phyloP scores from a whole-genome alignment of 2,888 invertebrate genomes.

The Drosophila eohydei region DNA sequence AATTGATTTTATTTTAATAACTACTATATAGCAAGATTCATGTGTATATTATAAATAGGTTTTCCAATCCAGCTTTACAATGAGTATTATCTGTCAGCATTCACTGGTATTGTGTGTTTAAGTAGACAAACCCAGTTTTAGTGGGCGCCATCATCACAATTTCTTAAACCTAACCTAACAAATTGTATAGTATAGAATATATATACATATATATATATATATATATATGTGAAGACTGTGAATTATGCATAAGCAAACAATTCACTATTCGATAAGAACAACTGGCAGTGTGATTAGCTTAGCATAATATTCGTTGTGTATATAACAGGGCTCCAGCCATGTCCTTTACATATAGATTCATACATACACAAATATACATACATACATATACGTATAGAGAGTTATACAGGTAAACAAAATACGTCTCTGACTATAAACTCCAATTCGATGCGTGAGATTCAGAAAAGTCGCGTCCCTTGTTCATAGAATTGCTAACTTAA shows the following conservation, averaged over 20 bases:
- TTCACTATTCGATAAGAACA: conserved; percentile 59
- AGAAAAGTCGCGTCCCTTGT: conserved; percentile 42
- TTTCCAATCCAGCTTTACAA: conserved; percentile 60
- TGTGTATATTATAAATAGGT: conserved; percentile 31
- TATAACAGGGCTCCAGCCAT: conserved; percentile 58
- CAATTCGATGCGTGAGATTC: conserved; percentile 39
- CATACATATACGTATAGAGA: conserved; percentile 24
- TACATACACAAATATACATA: not conserved
- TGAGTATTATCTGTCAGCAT: conserved; percentile 82
- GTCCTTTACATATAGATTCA: conserved; percentile 22
- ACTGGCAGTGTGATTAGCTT: conserved; percentile 84
- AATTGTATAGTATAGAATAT: conserved; percentile 58
- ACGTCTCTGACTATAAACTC: conserved; percentile 59
- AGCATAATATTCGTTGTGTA: conserved; percentile 79
- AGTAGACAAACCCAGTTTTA: conserved; percentile 32
- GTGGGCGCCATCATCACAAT: conserved; percentile 54
- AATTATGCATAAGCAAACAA: conserved; percentile 38
- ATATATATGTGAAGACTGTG: conserved; percentile 29
- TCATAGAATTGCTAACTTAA: conserved; percentile 57
- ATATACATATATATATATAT: not conserved
- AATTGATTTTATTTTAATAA: conserved; percentile 36
- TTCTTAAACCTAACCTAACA: conserved; percentile 71
- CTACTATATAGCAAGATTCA: conserved; percentile 51
- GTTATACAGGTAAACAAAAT: conserved; percentile 45
- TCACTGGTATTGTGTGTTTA: conserved; percentile 78